Conservation (phyloP, 2,888 invertebrate species). For the Trissolcus japonicus region DNA sequence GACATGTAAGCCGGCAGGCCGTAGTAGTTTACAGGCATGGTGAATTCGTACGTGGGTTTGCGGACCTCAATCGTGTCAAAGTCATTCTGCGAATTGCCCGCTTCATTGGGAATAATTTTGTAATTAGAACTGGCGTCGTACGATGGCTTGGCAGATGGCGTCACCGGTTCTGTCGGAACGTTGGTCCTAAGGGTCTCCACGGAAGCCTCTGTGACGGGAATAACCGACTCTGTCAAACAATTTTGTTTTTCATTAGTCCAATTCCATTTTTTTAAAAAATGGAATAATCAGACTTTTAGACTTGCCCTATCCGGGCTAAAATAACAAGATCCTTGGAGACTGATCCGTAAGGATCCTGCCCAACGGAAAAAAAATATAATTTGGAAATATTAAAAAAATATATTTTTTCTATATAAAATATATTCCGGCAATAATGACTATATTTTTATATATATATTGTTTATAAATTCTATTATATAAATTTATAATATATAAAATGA, state of each 20-base stretch:
- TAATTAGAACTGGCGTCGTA: constrained; percentile 4
- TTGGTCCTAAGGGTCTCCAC: constrained; percentile 15
- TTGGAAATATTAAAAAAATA: too few species aligned
- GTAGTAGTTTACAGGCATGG: constrained; percentile 35
- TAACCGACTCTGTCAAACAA: constrained; percentile 23
- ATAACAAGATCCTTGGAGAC: too few species aligned
- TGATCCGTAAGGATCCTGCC: too few species aligned
- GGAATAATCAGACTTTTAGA: too few species aligned
- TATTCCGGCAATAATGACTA: too few species aligned
- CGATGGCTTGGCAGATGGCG: background rate
- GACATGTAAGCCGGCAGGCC: constrained; percentile 6
- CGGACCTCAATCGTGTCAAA: constrained; percentile 20
- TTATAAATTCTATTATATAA: too few species aligned
- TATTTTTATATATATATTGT: too few species aligned
- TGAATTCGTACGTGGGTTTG: constrained; percentile 14
- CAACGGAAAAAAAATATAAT: too few species aligned
- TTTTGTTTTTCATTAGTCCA: background rate
- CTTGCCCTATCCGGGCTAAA: too few species aligned
- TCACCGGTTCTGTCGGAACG: constrained; percentile 7
- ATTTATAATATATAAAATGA: too few species aligned
- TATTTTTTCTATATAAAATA: too few species aligned
- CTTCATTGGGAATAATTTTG: constrained; percentile 5
- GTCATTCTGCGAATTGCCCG: constrained; percentile 14
- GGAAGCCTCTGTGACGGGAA: constrained; percentile 32
- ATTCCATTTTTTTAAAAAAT: too few species aligned